Evolutionary conservation across 2,888 invertebrate species (phyloP).

Genomic region (Argynnis bischoffii): DNA sequence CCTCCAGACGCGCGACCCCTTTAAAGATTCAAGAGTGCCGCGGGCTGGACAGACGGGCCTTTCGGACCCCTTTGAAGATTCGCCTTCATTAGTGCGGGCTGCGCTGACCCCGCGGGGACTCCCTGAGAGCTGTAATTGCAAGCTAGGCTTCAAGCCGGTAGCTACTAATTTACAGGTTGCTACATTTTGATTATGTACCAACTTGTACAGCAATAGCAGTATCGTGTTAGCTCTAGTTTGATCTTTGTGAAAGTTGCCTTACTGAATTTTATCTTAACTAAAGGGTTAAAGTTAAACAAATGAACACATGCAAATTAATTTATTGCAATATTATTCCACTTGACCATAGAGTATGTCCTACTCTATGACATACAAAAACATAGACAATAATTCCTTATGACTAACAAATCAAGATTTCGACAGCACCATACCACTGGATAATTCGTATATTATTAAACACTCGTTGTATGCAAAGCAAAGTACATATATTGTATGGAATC

Average conservation of each 20-base stretch:
- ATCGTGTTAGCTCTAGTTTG: conserved; percentile 25
- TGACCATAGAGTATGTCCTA: too few relatives aligned
- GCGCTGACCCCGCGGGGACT: conserved; percentile 64
- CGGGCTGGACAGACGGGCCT: conserved; percentile 62
- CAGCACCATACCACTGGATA: too few relatives aligned
- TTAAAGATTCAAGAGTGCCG: conserved; percentile 77
- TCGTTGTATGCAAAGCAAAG: background rate
- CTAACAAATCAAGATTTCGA: too few relatives aligned
- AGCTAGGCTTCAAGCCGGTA: conserved; percentile 29
- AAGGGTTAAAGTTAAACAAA: too few relatives aligned
- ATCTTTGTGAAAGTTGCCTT: conserved; percentile 14
- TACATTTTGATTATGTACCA: conserved; percentile 26
- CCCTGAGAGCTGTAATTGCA: conserved; percentile 39
- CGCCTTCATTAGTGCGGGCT: conserved; percentile 76
- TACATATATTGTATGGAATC: background rate
- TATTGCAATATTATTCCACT: too few relatives aligned
- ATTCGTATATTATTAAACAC: background rate
- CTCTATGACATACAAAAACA: too few relatives aligned
- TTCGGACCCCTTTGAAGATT: conserved; percentile 74
- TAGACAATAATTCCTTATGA: too few relatives aligned
- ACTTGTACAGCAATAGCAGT: conserved; percentile 25
- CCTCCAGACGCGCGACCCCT: conserved; percentile 52
- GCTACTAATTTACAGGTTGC: conserved; percentile 30
- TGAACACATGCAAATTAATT: too few relatives aligned
- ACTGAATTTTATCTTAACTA: background rate